Base-by-base conservation (phyloP, 1,140 invertebrate genomes). In the Drosophila kurseongensis region DNA sequence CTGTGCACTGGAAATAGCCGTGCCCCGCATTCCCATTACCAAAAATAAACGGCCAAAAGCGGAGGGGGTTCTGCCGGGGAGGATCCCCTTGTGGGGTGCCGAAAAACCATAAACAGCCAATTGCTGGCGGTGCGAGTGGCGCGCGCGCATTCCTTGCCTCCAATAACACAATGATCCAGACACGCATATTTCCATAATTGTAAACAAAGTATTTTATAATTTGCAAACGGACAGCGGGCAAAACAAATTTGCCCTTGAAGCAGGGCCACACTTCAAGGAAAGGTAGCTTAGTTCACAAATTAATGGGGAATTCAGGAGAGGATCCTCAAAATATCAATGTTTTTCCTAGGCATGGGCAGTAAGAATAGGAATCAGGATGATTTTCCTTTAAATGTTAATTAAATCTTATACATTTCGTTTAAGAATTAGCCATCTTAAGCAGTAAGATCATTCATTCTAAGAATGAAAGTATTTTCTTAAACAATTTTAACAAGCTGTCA, bases 21-120 rank as follows among this genome's bases (percentile, higher is more conserved):
- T 75, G 71, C 74, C 80, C 61, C 63, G 73, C 80, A 63, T 76
- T 67, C 74, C 48, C 61, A 57, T 48, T 50, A 32, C 72, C 72
- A 60, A 85, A 84, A 85, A 85, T 81, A 85, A 76, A 72, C 76
- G 77, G 50, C 38, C 51, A 18, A n/a, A n/a, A 60, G n/a, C 9
- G 57, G 8, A 16, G 16, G 42, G 12, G 41, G 40, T 35, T 51
- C 14, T n/a, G 9, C 0, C 4, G 45, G 45, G 2, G 18, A 12
- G 13, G 48, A 27, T 23, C 42, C 48, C 63, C 65, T 84, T 73
- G 81, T 82, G 48, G 67, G 83, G 76, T 89, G 83, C 74, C 61
- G 73, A 89, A 80, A 66, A 69, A 84, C 73, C 79, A 80, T 84
- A 80, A 88, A 89, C 83, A 88, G 68, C 55, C 38, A 71, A 71